Percentiles rank a stretch among this genome's conserved stretches.
These are phyloP conservation scores for Caenorhabditis doughertyi DNA, from an alignment of 2,888 invertebrate genomes.

Conservation along the genomic window DNA sequence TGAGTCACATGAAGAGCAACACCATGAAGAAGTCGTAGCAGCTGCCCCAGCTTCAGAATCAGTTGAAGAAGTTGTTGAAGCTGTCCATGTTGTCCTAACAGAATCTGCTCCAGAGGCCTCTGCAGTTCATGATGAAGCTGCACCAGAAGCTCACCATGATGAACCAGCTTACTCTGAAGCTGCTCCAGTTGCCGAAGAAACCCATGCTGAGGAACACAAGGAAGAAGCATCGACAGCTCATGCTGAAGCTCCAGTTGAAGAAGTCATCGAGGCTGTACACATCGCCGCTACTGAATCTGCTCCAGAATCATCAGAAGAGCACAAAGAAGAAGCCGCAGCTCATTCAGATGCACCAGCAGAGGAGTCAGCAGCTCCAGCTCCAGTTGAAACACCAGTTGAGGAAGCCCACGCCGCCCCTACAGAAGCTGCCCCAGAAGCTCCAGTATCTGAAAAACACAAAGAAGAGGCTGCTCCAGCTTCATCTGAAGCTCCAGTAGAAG, in stretches of 20 bases:
- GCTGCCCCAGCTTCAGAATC: background rate
- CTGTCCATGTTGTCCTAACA: conserved; percentile 16
- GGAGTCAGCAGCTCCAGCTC: background rate
- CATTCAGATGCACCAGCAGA: background rate
- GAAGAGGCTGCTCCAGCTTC: conserved; percentile 1
- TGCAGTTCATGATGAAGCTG: conserved; percentile 33
- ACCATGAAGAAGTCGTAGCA: background rate
- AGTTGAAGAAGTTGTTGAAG: conserved; percentile 16
- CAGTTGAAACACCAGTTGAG: background rate
- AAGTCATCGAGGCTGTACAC: conserved; percentile 30
- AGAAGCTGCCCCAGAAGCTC: background rate
- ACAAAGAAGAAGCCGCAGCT: conserved; percentile 17
- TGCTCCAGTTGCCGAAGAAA: background rate
- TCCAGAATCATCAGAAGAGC: background rate
- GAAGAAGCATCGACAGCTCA: conserved; percentile 11
- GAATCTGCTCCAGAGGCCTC: conserved; percentile 16
- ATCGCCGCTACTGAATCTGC: conserved; percentile 25
- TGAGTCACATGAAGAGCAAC: no score
- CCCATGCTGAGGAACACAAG: conserved; percentile 1
- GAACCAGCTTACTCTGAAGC: conserved; percentile 7
- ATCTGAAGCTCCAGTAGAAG: conserved; percentile 17
- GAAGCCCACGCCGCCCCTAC: conserved; percentile 16
- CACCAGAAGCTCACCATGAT: conserved; percentile 8
- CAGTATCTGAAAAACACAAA: background rate
- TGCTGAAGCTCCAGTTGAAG: conserved; percentile 6